Evolutionary conservation across 1,140 invertebrate species (phyloP).

Genomic region (Odontomachus brunneus): DNA sequence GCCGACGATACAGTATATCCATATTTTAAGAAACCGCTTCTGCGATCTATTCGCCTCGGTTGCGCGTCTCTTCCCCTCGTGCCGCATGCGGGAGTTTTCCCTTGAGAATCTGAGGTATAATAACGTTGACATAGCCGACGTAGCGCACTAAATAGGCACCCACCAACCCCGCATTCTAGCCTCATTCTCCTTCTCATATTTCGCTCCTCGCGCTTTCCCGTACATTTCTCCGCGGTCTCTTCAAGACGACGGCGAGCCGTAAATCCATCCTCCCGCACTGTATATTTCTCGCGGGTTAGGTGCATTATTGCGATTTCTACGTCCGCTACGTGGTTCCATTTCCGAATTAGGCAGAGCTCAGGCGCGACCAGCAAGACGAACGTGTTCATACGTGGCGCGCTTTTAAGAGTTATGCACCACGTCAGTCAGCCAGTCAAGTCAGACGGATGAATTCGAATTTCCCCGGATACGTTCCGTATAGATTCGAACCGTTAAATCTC

Average conservation of each 20-base stretch:
- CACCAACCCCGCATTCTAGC: slow-evolving; percentile 44
- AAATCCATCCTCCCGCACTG: slow-evolving; percentile 61
- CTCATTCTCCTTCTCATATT: slow-evolving; percentile 61
- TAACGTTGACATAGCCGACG: slow-evolving; percentile 80
- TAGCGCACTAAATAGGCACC: slow-evolving; percentile 75
- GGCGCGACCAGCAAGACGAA: slow-evolving; percentile 24
- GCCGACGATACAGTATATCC: slow-evolving; percentile 64
- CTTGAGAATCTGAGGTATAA: slow-evolving; percentile 80
- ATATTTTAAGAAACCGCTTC: slow-evolving; percentile 78
- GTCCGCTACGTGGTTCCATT: neutral
- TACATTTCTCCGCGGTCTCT: slow-evolving; percentile 46
- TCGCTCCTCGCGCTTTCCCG: slow-evolving; percentile 51
- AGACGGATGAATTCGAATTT: neutral
- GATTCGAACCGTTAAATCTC: neutral
- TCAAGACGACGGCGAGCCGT: slow-evolving; percentile 48
- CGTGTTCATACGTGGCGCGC: slow-evolving; percentile 15
- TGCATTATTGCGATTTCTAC: slow-evolving; percentile 70
- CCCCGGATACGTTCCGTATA: neutral
- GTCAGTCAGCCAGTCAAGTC: neutral
- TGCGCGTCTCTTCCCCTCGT: slow-evolving; percentile 21
- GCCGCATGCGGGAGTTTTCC: slow-evolving; percentile 63
- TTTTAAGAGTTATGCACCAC: slow-evolving; percentile 10
- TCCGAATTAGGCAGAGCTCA: slow-evolving; percentile 8
- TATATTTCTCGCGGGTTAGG: slow-evolving; percentile 57
- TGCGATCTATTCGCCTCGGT: slow-evolving; percentile 73